Base-by-base conservation (phyloP, 2,797 vertebrate species). In the Leuciscus waleckii region DNA sequence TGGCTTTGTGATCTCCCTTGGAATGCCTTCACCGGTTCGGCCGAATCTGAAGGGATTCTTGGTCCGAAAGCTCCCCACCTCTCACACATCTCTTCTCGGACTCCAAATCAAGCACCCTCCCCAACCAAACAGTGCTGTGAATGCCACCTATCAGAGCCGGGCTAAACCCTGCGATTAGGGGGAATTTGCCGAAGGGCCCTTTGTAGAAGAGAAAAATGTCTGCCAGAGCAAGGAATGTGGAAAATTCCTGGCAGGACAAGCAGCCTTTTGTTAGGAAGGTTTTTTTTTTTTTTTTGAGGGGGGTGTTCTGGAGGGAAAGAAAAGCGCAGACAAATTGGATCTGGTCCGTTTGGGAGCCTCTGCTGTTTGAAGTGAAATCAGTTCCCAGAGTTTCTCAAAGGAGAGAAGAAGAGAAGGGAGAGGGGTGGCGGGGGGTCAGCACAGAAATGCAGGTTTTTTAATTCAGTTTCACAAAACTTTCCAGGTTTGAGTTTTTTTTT, bases 161-260 rank as follows among this genome's bases (percentile, higher is more conserved):
- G 94, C 94, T 95, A 97, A 97, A 97, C 95, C 96, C 95, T 94
- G 92, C 95, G 96, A 98, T 98, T 97, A 97, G 95, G 96, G 94
- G 95, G 96, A 97, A 96, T 97, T 97, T 93, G 95, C 97, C 95
- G 95, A 97, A 97, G 95, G 96, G 96, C 94, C 94, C 95, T 97
- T 98, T 98, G 96, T 98, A 96, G 95, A 95, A 93, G 93, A 97
- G 95, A 96, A 97, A 98, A 98, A 97, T 97, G 96, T 97, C 96
- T 96, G 95, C 96, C 96, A 95, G 93, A 96, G 95, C 93, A 93
- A 96, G 96, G 97, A 98, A 98, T 98, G 97, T 95, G 96, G 96
- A 96, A 97, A 96, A 98, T 98, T 97, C 96, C 96, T 96, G 95
- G 95, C 96, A 96, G 95, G 95, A 98, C 97, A 98, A 96, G 96